These are phyloP conservation scores for Pteropus alecto DNA, from an alignment of 2,113 vertebrate genomes.

Conservation along the genomic window DNA sequence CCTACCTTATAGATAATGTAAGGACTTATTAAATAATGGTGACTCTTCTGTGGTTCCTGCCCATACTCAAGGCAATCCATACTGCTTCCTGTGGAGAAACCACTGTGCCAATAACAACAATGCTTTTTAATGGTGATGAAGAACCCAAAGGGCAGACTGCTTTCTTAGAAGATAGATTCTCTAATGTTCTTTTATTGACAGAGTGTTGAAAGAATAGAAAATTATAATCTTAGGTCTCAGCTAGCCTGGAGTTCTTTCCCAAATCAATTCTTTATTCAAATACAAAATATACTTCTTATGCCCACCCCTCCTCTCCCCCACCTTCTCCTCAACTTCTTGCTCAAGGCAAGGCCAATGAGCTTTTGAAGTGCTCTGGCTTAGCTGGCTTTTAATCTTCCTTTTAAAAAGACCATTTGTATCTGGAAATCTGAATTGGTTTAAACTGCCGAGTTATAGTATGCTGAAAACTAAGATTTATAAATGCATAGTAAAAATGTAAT, in stretches of 20 bases:
- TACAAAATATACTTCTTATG: constrained; percentile 34
- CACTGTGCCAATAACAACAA: neutral
- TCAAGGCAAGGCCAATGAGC: constrained; percentile 55
- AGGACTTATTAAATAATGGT: constrained; percentile 35
- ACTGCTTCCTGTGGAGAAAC: constrained; percentile 8
- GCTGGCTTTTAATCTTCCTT: constrained; percentile 75
- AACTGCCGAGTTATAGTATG: constrained; percentile 48
- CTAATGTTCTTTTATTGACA: constrained; percentile 61
- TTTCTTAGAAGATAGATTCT: constrained; percentile 13
- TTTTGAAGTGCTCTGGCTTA: constrained; percentile 73
- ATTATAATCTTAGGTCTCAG: constrained; percentile 47
- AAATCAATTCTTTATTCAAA: constrained; percentile 68
- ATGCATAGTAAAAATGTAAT: constrained; percentile 48
- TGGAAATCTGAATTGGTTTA: constrained; percentile 60
- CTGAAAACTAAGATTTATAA: constrained; percentile 71
- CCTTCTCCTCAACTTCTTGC: constrained; percentile 41
- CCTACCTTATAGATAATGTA: neutral
- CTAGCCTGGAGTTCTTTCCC: constrained; percentile 56
- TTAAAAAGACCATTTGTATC: constrained; percentile 63
- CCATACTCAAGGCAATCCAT: neutral
- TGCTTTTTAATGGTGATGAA: constrained; percentile 10
- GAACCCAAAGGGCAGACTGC: neutral
- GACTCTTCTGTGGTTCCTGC: neutral
- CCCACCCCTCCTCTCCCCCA: neutral
- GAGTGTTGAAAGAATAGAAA: constrained; percentile 60